A percentile compares a stretch with the other conserved stretches of the same genome.
Conservation (phyloP, 2,113 vertebrate genomes). For the Hippocampus guttulatus region DNA sequence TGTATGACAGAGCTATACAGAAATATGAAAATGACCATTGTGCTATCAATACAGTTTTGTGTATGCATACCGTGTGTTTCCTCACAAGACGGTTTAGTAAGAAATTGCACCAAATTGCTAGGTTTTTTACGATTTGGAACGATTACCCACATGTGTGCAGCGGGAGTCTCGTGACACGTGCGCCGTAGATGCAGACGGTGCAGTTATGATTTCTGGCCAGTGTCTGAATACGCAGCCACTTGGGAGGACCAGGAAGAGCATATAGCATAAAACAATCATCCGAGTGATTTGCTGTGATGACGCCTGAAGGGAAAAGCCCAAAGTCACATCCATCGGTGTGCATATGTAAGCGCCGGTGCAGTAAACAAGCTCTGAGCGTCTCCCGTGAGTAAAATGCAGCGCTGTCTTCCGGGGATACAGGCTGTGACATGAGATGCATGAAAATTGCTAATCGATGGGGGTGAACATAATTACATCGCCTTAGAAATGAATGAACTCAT, state of each 20-base stretch:
- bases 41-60: background rate
- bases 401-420: conserved; percentile 17
- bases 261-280: no score
- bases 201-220: background rate
- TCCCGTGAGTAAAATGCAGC: conserved; percentile 4
- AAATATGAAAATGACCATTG: conserved; percentile 15
- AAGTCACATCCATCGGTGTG: no score
- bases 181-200: background rate
- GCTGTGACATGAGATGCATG: conserved; percentile 34
- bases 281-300: no score
- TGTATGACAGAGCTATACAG: no score
- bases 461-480: conserved; percentile 53
- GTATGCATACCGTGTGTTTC: background rate
- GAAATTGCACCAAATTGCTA: background rate
- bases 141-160: background rate
- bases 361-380: background rate
- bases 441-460: conserved; percentile 47
- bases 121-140: background rate
- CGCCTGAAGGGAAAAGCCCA: no score
- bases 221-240: background rate
- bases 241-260: no score
- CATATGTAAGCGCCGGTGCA: background rate
- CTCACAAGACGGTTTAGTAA: background rate
- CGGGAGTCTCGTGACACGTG: background rate
- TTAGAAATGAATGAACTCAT: conserved; percentile 57